Evolutionary conservation across 2,113 vertebrate species (phyloP), one percentile per base, ranked within the genome.

Genomic region (Gymnogyps californianus): DNA sequence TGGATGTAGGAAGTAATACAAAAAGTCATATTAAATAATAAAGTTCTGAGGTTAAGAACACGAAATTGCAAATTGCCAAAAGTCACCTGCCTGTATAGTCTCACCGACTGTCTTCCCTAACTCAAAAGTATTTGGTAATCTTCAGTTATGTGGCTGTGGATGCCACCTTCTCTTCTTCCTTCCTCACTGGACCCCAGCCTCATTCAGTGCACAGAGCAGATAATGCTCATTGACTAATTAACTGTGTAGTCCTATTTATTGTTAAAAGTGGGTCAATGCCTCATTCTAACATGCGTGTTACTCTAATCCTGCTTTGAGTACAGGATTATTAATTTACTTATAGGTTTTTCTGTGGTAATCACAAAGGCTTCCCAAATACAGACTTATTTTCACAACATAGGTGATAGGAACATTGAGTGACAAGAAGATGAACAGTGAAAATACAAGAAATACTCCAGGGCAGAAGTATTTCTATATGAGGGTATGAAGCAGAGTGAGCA

Each of bases 231-330:
- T 95, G 91, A 83, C 89, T 97, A 95, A 97, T 97, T 97, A 95
- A 93, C 96, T 90, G 71, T 46, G 81, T 87, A 95, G 94, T 83
- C 96, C 90, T 95, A 44, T 97, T 95, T 97, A 94, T 97, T 97
- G 72, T 94, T 96, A 95, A 90, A 96, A 97, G 97, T 97, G 97
- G 96, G 96, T 97, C 97, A 95, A 59, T 87, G 94, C 95, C 91
- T 97, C 79, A 25, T 95, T 97, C 96, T 94, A 95, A 79, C 81
- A 61, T 96, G 84, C 3, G n/a, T 59, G 88, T 75, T 95, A 67
- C 84, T 94, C 84, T 96, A 97, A 96, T 97, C 95, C 96, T 80
- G 51, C 84, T 96, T 69, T 96, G 87, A 93, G 51, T 90, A 77
- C 51, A 31, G 94, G 95, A 97, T 97, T 96, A 89, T 96, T 96